These are phyloP conservation scores for Laticauda laticaudata DNA, from an alignment of 2,113 vertebrate genomes.

Conservation along the genomic window DNA sequence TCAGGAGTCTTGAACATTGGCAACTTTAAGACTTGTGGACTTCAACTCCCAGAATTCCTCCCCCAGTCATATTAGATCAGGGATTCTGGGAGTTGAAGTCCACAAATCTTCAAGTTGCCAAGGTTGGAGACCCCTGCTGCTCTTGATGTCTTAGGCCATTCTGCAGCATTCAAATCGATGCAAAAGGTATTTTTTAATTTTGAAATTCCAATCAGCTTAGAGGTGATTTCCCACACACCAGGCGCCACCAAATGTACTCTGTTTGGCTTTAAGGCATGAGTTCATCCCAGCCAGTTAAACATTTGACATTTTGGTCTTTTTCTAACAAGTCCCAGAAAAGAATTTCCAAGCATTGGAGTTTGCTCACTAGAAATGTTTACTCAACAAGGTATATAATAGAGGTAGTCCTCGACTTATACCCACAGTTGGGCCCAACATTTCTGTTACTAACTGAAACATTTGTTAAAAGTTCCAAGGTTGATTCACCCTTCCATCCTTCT, in stretches of 20 bases:
- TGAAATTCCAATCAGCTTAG: background rate
- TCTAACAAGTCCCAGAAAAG: background rate
- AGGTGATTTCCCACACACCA: background rate
- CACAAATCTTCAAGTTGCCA: background rate
- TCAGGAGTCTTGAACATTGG: too few species aligned
- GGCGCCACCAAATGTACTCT: background rate
- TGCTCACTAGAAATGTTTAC: background rate
- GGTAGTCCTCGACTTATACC: too few species aligned
- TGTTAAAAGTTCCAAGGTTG: too few species aligned
- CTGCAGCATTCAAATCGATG: background rate
- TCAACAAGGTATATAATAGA: background rate
- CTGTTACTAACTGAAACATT: too few species aligned
- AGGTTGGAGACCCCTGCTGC: background rate
- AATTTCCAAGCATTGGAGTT: background rate
- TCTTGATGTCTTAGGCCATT: background rate
- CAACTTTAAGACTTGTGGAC: too few species aligned
- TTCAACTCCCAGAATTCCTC: too few species aligned
- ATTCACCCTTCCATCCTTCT: too few species aligned
- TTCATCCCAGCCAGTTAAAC: background rate
- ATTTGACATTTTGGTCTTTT: background rate
- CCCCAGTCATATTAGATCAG: too few species aligned
- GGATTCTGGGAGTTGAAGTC: background rate
- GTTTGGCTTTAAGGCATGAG: background rate
- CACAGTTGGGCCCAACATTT: too few species aligned
- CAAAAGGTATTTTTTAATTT: background rate